A percentile compares a stretch with the other conserved stretches of the same genome.
Evolutionary conservation across 2,797 vertebrate species (phyloP).

Genomic region (Tenualosa thibaudeaui): DNA sequence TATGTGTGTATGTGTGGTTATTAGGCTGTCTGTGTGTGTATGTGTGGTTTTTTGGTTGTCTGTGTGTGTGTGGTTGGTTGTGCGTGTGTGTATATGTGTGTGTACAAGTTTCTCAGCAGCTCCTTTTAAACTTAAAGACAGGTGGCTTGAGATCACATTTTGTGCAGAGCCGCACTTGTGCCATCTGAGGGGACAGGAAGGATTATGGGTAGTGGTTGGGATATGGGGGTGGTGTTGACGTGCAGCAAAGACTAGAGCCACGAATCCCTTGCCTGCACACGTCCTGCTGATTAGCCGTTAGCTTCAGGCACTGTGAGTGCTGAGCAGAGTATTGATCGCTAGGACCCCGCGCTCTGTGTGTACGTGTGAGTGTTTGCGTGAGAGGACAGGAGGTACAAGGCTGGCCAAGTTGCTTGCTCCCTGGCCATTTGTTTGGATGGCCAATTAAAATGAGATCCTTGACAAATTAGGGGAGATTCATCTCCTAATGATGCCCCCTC

Average conservation of each 20-base stretch:
- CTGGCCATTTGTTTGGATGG: constrained; percentile 15
- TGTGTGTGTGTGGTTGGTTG: no score
- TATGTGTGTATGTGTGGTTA: no score
- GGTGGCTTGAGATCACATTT: constrained; percentile 5
- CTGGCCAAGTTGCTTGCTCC: neutral
- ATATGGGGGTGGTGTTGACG: neutral
- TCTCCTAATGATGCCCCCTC: constrained; percentile 20
- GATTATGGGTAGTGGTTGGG: neutral
- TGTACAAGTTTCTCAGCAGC: neutral
- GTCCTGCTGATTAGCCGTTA: neutral
- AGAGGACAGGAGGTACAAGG: constrained; percentile 4
- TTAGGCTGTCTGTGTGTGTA: no score
- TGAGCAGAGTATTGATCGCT: neutral
- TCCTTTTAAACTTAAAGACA: neutral
- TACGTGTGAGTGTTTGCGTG: constrained; percentile 14
- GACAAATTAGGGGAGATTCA: constrained; percentile 20
- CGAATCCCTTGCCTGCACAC: neutral
- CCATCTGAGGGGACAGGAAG: neutral
- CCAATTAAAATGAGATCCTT: constrained; percentile 26
- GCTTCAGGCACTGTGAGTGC: constrained; percentile 6
- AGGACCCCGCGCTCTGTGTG: neutral
- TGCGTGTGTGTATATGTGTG: neutral
- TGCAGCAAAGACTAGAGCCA: neutral
- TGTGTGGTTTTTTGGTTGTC: no score
- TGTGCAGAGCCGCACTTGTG: neutral